Base-by-base conservation (phyloP, 2,888 invertebrate species). In the Leptarthrus brevirostris region DNA sequence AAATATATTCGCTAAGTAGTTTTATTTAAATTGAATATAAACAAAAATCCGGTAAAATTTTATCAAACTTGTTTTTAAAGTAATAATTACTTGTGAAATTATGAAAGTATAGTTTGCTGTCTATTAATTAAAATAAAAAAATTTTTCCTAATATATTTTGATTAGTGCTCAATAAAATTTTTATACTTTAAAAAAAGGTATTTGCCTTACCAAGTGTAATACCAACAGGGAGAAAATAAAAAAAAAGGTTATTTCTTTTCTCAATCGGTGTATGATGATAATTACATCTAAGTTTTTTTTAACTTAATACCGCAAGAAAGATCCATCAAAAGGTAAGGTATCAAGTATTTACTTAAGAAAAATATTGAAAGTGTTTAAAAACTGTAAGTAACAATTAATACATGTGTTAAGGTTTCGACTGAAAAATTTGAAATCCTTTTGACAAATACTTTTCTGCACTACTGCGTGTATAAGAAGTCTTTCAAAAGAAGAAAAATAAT, bases 41-140 rank as follows among this genome's bases (percentile, higher is more conserved):
- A 5, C 18, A 36, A 58, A 40, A 64, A 1, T 47, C 47, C 47
- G 24, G 18, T 44, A 40, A 47, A 47, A 44, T 44, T 64, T 61
- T 30, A 12, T 20, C 20, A 47, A 66, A 66, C 30, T 30, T 30
- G 30, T 8, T 30, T 71, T 36, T 30, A 52, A 53, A 49, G n/a
- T n/a, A n/a, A n/a, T n/a, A n/a, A n/a, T n/a, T n/a, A n/a, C n/a
- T n/a, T n/a, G n/a, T 40, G 36, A 66, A 58, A 64, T 61, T 40
- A 12, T 40, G 30, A 58, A 54, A 74, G 53, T 72, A 72, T 61
- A 73, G 69, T 47, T 73, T 73, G 69, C 75, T 75, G 73, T 75
- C 74, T 74, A 72, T 71, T 54, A 30, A 73, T 70, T 61, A 49
- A 73, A 75, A 75, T 52, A 73, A 75, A 73, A 73, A 61, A 70